Conservation (phyloP, 2,113 vertebrate species). For the Syngnathus typhle region DNA sequence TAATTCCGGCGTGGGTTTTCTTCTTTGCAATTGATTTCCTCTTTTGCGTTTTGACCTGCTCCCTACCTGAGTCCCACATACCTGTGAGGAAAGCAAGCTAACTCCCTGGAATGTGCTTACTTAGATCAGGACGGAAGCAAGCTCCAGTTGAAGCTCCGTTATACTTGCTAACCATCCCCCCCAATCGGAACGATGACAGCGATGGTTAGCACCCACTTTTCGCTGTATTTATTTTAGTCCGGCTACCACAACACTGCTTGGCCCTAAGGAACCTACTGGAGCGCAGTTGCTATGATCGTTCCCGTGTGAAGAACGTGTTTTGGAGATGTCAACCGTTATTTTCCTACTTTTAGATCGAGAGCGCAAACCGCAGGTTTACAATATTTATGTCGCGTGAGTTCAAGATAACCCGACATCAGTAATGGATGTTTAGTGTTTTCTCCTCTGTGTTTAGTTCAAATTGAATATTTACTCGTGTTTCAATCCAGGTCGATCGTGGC, state of each 20-base stretch:
- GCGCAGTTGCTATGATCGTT: neutral
- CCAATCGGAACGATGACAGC: conserved; percentile 50
- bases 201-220: conserved; percentile 48
- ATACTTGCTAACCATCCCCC: conserved; percentile 45
- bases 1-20: neutral
- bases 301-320: neutral
- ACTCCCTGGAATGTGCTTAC: conserved; percentile 26
- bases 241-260: neutral
- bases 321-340: neutral
- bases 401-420: neutral
- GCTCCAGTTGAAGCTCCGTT: conserved; percentile 47
- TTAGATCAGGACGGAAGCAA: conserved; percentile 25
- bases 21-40: conserved; percentile 10
- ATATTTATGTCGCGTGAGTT: neutral
- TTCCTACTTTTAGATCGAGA: too few species aligned
- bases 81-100: conserved; percentile 29
- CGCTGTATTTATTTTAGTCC: conserved; percentile 20
- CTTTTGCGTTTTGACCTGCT: conserved; percentile 24
- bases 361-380: neutral
- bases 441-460: neutral
- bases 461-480: neutral
- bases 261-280: neutral
- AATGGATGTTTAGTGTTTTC: conserved; percentile 11
- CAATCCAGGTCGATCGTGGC: neutral
- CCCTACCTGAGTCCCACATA: conserved; percentile 45